Evolutionary conservation across 2,888 invertebrate genomes (phyloP).

Genomic region (Drosophila kuntzei): DNA sequence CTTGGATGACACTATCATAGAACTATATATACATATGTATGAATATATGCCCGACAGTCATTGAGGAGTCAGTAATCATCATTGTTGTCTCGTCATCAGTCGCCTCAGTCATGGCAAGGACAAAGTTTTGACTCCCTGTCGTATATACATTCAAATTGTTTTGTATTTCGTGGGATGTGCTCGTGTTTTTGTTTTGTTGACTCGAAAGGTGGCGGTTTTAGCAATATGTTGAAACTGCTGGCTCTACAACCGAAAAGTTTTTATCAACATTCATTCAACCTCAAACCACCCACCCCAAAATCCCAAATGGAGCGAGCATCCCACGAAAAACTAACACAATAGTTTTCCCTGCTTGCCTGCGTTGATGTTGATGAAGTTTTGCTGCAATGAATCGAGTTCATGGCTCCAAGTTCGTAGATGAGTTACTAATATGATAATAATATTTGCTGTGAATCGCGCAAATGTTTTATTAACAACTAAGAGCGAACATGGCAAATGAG

Average conservation of each 20-base stretch:
- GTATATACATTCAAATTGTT: slow-evolving; percentile 68
- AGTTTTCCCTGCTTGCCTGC: slow-evolving; percentile 24
- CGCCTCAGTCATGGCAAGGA: slow-evolving; percentile 50
- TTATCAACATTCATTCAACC: slow-evolving; percentile 47
- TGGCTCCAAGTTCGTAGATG: slow-evolving; percentile 54
- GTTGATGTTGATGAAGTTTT: slow-evolving; percentile 45
- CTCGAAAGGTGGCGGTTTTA: slow-evolving; percentile 44
- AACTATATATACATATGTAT: not conserved
- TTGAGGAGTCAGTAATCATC: slow-evolving; percentile 59
- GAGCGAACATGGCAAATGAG: slow-evolving; percentile 12
- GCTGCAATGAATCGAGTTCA: slow-evolving; percentile 40
- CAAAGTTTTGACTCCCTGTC: slow-evolving; percentile 56
- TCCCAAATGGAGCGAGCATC: slow-evolving; percentile 9
- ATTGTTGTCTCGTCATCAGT: slow-evolving; percentile 55
- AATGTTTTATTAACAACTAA: slow-evolving; percentile 40
- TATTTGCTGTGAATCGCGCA: slow-evolving; percentile 62
- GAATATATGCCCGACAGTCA: slow-evolving; percentile 25
- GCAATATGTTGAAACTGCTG: slow-evolving; percentile 52
- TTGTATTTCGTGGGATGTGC: slow-evolving; percentile 61
- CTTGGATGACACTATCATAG: slow-evolving; percentile 34
- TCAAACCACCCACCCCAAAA: slow-evolving; percentile 5
- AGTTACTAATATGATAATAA: slow-evolving; percentile 80
- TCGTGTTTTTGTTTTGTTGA: slow-evolving; percentile 32
- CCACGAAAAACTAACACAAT: slow-evolving; percentile 29
- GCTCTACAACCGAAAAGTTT: slow-evolving; percentile 34